phyloP scores from a whole-genome alignment of 2,113 vertebrate species.

The Solenodon paradoxus region DNA sequence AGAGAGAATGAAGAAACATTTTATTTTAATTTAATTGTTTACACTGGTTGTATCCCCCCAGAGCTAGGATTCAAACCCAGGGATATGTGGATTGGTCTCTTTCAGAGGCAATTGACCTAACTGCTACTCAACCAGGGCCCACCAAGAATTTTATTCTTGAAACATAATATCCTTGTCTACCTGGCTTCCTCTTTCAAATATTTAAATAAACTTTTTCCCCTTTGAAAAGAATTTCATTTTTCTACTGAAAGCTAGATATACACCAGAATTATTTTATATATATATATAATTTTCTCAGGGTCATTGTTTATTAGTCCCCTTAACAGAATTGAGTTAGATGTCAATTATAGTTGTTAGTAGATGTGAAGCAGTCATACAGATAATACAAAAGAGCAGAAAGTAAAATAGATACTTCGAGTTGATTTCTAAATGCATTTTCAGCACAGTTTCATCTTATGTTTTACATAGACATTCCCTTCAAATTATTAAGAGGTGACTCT shows the following conservation, averaged over 20 bases:
- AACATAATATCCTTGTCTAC: background rate
- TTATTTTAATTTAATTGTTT: too few species aligned
- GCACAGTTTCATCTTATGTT: conserved; percentile 28
- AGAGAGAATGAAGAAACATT: too few species aligned
- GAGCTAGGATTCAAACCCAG: too few species aligned
- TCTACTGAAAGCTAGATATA: background rate
- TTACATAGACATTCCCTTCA: background rate
- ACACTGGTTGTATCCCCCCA: too few species aligned
- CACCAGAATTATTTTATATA: background rate
- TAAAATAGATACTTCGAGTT: conserved; percentile 3
- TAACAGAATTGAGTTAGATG: background rate
- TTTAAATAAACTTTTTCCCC: conserved; percentile 40
- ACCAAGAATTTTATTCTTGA: conserved; percentile 13
- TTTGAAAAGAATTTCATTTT: conserved; percentile 16
- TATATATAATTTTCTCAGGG: background rate
- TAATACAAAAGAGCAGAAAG: conserved; percentile 31
- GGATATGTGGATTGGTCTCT: too few species aligned
- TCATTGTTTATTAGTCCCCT: background rate
- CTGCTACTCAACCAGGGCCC: too few species aligned
- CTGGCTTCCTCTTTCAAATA: conserved; percentile 18
- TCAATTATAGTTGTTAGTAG: conserved; percentile 18
- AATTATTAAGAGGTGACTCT: background rate
- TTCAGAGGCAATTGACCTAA: too few species aligned
- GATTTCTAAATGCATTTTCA: conserved; percentile 34
- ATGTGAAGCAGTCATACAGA: conserved; percentile 12